These are phyloP conservation scores for Monopterus albus DNA, from an alignment of 2,113 vertebrate species.

Conservation along the genomic window DNA sequence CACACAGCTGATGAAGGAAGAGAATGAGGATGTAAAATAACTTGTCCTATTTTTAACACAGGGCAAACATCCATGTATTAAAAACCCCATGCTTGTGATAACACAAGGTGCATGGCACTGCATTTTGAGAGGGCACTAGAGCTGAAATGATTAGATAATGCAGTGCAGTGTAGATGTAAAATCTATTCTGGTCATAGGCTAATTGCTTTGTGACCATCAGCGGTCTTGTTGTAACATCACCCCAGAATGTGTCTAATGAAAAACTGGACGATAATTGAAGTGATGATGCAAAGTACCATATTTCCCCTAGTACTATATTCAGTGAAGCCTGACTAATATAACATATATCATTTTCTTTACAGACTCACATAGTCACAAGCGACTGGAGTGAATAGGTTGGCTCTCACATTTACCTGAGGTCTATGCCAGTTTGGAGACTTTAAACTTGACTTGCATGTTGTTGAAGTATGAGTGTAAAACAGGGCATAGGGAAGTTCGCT, in stretches of 20 bases:
- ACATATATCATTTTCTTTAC: no score
- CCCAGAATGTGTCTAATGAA: no score
- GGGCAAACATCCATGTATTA: slow-evolving; percentile 12
- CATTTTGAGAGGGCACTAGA: slow-evolving; percentile 3
- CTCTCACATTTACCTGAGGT: background rate
- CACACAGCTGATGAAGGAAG: no score
- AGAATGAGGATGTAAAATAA: slow-evolving; percentile 30
- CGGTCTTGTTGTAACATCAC: no score
- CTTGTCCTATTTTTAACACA: slow-evolving; percentile 29
- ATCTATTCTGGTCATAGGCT: background rate
- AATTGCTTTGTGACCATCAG: background rate
- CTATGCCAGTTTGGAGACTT: background rate
- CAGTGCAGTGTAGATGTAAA: background rate
- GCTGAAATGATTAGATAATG: slow-evolving; percentile 34
- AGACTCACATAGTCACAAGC: background rate
- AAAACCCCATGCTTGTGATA: slow-evolving; percentile 2
- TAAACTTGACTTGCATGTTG: background rate
- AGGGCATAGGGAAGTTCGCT: background rate
- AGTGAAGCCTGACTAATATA: no score
- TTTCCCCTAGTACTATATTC: no score
- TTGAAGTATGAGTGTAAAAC: background rate
- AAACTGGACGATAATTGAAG: no score
- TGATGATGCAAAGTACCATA: no score
- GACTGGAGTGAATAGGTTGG: background rate
- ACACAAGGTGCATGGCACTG: slow-evolving; percentile 14